Evolutionary conservation across 1,140 invertebrate genomes (phyloP), one percentile per base, ranked within the genome.

Genomic region (Fragariocoptes setiger): DNA sequence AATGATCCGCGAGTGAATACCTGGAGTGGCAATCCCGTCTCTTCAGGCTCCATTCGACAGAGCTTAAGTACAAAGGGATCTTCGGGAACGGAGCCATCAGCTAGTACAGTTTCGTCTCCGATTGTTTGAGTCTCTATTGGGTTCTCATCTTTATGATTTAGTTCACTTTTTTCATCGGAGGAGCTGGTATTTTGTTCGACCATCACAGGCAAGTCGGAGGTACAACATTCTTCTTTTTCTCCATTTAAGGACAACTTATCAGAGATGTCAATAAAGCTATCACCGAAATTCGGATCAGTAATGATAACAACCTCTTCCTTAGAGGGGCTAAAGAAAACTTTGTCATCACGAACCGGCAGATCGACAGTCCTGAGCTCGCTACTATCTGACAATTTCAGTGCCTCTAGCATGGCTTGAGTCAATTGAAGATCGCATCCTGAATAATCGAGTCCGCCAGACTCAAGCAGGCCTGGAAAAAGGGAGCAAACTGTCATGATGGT

Each of bases 1-100:
- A 94, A 63, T 53, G 77, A 80, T 31, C 86, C 86, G 68, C 74
- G 76, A 20, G 71, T 73, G 58, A 90, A 94, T 40, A 92, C 65
- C 45, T 68, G 64, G 15, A 92, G 60, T 2, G 86, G 86, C 48
- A 88, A 69, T 14, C 80, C 82, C 59, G 74, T 86, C 19, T 72
- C 67, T 52, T 62, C 56, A 20, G 55, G 52, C 25, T 31, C n/a
- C 25, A 31, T 31, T 31, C n/a, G 25, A 31, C 25, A 31, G 8
- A 31, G n/a, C 25, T 31, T 31, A 8, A n/a, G 8, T 8, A n/a
- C 25, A 31, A 31, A 31, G 8, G 25, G 25, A n/a, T 31, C 25
- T 8, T 31, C 25, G 25, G n/a, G 8, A 31, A 31, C n/a, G 25
- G 25, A 31, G 25, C n/a, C 25, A 8, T 31, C 25, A n/a, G n/a